Percentiles rank a stretch among this genome's conserved stretches.
Conservation (phyloP, 1,140 invertebrate genomes). For the Halictus rubicundus region DNA sequence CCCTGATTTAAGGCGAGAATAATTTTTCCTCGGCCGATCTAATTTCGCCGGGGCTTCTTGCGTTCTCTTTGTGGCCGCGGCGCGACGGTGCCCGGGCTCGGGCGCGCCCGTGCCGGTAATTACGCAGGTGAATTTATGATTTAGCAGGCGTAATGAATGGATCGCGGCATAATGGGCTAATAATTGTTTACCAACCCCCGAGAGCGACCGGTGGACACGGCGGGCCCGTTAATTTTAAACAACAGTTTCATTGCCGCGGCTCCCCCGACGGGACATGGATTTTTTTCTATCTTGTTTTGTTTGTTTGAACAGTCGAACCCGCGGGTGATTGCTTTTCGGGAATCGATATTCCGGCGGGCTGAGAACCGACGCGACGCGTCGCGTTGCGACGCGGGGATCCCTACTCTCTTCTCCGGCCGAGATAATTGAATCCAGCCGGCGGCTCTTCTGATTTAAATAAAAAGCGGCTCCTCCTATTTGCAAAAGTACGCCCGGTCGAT, state of each 20-base stretch:
- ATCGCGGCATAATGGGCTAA: slow-evolving; percentile 26
- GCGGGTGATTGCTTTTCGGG: slow-evolving; percentile 14
- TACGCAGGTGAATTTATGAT: slow-evolving; percentile 12
- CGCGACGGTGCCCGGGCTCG: not conserved
- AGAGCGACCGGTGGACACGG: not conserved
- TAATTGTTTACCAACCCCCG: slow-evolving; percentile 37
- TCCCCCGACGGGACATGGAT: not conserved
- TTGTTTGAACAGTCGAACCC: not conserved
- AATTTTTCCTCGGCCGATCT: not conserved
- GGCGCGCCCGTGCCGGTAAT: slow-evolving; percentile 4
- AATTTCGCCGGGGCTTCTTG: not conserved
- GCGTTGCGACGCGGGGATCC: no score
- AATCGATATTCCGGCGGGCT: slow-evolving; percentile 5
- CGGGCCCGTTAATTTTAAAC: slow-evolving; percentile 28
- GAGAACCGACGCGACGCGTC: not conserved
- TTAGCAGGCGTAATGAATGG: slow-evolving; percentile 30
- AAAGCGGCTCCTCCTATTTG: not conserved
- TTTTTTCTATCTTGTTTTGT: slow-evolving; percentile 23
- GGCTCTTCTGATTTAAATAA: not conserved
- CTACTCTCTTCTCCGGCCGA: not conserved
- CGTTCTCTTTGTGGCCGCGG: not conserved
- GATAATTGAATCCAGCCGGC: slow-evolving; percentile 1
- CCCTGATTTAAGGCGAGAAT: not conserved
- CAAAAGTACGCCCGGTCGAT: no score
- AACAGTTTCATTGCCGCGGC: slow-evolving; percentile 24